A percentile compares a stretch with the other conserved stretches of the same genome.
Conservation (phyloP, 2,797 vertebrate genomes). For the Lophius americanus region DNA sequence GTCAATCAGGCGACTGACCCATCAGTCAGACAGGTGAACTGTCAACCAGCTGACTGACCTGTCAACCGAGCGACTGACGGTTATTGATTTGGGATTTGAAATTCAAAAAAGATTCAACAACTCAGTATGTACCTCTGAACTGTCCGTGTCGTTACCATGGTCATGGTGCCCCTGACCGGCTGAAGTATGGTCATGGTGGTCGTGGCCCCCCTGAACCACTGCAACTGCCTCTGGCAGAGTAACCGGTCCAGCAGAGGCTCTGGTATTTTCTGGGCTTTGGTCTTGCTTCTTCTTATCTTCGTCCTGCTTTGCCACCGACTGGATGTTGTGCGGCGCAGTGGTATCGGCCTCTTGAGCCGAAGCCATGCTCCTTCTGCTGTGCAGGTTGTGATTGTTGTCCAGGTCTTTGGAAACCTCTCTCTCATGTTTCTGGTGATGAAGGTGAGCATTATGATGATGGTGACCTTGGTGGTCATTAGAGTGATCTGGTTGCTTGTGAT, state of each 20-base stretch:
- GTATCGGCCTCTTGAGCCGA: constrained; percentile 17
- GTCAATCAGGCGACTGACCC: too few relatives aligned
- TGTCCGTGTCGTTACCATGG: background rate
- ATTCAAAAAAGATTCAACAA: too few relatives aligned
- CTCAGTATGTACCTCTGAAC: constrained; percentile 55
- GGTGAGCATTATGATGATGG: background rate
- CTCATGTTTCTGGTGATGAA: constrained; percentile 13
- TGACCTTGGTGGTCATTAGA: constrained; percentile 27
- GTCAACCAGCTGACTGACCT: too few relatives aligned
- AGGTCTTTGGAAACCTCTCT: constrained; percentile 13
- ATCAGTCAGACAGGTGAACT: too few relatives aligned
- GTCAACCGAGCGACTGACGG: too few relatives aligned
- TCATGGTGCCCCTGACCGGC: too few relatives aligned
- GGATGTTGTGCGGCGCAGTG: constrained; percentile 31
- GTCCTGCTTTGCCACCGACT: constrained; percentile 9
- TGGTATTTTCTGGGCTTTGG: background rate
- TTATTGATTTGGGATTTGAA: too few relatives aligned
- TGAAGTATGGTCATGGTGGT: background rate
- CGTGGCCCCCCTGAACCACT: background rate
- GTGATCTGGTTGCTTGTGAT: constrained; percentile 45
- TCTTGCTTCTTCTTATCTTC: background rate
- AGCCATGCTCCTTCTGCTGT: constrained; percentile 40
- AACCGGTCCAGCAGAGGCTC: background rate
- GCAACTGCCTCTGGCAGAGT: constrained; percentile 4
- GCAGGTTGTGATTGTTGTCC: constrained; percentile 44